Conservation (phyloP, 2,113 vertebrate genomes). For the Scartelaos histophorus region DNA sequence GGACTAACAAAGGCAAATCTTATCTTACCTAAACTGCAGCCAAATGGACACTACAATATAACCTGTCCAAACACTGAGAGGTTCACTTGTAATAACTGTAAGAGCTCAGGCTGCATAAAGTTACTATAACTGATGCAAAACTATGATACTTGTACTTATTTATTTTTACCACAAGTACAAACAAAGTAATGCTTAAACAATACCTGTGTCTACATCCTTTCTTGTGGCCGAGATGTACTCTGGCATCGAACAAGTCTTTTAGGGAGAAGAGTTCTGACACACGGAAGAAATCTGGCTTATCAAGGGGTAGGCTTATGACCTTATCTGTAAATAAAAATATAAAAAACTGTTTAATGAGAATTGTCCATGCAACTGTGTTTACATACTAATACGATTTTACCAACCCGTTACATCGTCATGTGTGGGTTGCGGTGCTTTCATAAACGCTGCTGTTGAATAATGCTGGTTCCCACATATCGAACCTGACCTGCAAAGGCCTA, state of each 20-base stretch:
- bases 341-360: not conserved
- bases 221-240: conserved; percentile 94
- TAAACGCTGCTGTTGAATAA: conserved; percentile 46
- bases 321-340: conserved; percentile 31
- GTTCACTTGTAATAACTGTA: too few relatives aligned
- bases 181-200: not conserved
- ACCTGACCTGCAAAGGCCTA: conserved; percentile 59
- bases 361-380: too few relatives aligned
- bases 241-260: conserved; percentile 87
- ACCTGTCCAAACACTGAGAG: too few relatives aligned
- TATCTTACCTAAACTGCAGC: too few relatives aligned
- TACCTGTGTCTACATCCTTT: conserved; percentile 88
- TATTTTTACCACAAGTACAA: too few relatives aligned
- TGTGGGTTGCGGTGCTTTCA: conserved; percentile 6
- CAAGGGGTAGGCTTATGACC: conserved; percentile 76
- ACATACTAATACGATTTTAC: not conserved
- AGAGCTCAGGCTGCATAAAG: too few relatives aligned
- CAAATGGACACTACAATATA: too few relatives aligned
- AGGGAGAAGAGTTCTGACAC: conserved; percentile 87
- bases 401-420: conserved; percentile 48
- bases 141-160: too few relatives aligned
- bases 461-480: conserved; percentile 24
- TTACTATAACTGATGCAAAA: too few relatives aligned
- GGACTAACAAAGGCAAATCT: too few relatives aligned
- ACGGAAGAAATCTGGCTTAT: conserved; percentile 86